Percentiles rank a stretch among this genome's conserved stretches.
Evolutionary conservation across 2,113 vertebrate genomes (phyloP).

Genomic region (Platysteira castanea): DNA sequence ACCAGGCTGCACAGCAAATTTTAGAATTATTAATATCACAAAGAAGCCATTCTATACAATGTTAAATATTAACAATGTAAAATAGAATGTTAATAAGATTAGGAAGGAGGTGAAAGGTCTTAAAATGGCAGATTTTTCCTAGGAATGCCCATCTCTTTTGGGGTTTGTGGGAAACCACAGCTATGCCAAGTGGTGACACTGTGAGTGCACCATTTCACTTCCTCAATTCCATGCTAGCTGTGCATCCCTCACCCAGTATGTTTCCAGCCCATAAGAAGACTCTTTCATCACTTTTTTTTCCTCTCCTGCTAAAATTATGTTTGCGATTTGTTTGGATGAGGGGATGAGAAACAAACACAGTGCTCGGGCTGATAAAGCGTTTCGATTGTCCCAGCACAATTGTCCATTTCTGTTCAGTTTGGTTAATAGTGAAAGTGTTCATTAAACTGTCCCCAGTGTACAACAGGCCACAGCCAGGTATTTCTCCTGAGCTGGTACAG

Average conservation of each 20-base stretch:
- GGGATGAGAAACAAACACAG: neutral
- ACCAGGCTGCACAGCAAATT: neutral
- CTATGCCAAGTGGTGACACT: neutral
- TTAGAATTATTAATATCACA: neutral
- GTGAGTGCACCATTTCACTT: neutral
- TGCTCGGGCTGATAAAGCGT: fast-evolving
- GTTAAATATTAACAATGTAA: too few relatives aligned
- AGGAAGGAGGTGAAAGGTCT: neutral
- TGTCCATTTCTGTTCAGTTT: neutral
- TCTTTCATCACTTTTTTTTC: neutral
- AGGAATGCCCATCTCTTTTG: neutral
- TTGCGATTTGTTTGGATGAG: neutral
- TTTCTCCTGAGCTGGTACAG: neutral
- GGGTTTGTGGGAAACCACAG: neutral
- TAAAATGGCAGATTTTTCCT: neutral
- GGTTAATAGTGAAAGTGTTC: neutral
- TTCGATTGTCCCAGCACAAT: neutral
- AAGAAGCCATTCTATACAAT: neutral
- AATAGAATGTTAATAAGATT: neutral
- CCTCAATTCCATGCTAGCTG: neutral
- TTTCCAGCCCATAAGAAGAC: neutral
- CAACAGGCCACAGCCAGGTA: neutral
- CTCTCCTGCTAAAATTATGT: neutral
- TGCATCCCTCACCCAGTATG: neutral
- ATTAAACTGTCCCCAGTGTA: neutral